Evolutionary conservation across 2,113 vertebrate genomes (phyloP).

Genomic region (Poeciliopsis turrubarensis): DNA sequence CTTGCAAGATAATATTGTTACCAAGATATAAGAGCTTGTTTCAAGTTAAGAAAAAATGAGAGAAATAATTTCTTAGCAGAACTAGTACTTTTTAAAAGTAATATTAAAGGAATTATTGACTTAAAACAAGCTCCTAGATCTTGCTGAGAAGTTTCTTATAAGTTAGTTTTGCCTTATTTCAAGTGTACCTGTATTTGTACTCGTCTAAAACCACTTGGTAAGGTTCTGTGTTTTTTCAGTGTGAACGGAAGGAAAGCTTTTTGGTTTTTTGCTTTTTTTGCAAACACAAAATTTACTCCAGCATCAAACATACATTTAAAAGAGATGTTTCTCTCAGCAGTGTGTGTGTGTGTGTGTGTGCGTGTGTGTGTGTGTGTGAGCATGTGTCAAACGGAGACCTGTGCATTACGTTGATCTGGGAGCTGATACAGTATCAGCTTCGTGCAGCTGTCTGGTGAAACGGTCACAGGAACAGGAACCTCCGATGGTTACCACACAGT

Average conservation of each 20-base stretch:
- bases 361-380: conserved; percentile 13
- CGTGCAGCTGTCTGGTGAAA: conserved; percentile 60
- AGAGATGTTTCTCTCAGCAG: conserved; percentile 14
- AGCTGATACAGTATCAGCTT: conserved; percentile 62
- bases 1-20: no score
- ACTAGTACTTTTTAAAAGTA: no score
- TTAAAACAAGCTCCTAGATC: no score
- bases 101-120: no score
- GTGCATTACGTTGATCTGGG: conserved; percentile 37
- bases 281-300: conserved; percentile 19
- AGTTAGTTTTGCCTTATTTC: no score
- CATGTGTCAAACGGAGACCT: not conserved
- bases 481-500: conserved; percentile 37
- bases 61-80: no score
- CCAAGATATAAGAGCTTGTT: no score
- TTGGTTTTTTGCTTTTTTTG: not conserved
- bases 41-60: no score
- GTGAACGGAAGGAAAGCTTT: not conserved
- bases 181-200: no score
- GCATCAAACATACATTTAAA: conserved; percentile 5
- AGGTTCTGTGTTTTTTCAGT: no score
- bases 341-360: not conserved
- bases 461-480: conserved; percentile 51
- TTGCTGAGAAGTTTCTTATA: no score
- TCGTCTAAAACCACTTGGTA: no score